Conservation (phyloP, 2,113 vertebrate genomes). For the Sardina pilchardus region DNA sequence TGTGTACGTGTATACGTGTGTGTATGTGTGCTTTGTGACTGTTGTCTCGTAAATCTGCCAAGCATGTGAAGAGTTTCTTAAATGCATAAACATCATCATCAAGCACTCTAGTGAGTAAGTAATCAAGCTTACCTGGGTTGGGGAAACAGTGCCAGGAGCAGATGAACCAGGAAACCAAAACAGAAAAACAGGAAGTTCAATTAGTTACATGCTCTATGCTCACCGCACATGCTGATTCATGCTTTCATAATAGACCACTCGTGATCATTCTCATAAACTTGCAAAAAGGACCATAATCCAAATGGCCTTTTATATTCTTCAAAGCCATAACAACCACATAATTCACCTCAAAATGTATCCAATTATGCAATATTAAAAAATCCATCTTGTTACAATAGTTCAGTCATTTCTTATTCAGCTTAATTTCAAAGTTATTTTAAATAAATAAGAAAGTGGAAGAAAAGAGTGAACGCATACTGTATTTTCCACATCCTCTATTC, state of each 20-base stretch:
- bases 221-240: not conserved
- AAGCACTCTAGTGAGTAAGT: not conserved
- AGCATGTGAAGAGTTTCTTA: not conserved
- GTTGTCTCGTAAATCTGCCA: not conserved
- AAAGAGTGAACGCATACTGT: too few relatives aligned
- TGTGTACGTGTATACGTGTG: not conserved
- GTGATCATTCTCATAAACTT: not conserved
- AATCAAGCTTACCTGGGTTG: slow-evolving; percentile 12
- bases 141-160: not conserved
- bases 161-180: not conserved
- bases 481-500: too few relatives aligned
- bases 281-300: not conserved
- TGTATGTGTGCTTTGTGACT: not conserved
- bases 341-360: not conserved
- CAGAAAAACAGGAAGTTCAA: not conserved
- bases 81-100: not conserved
- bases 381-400: not conserved
- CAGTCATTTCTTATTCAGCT: not conserved
- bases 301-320: not conserved
- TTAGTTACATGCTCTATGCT: not conserved
- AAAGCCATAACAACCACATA: not conserved
- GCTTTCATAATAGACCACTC: not conserved
- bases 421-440: not conserved
- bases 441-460: too few relatives aligned
- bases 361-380: not conserved